Percentiles rank a stretch among this genome's conserved stretches.
Evolutionary conservation across 2,113 vertebrate species (phyloP).

Genomic region (Megaceryle torquata): DNA sequence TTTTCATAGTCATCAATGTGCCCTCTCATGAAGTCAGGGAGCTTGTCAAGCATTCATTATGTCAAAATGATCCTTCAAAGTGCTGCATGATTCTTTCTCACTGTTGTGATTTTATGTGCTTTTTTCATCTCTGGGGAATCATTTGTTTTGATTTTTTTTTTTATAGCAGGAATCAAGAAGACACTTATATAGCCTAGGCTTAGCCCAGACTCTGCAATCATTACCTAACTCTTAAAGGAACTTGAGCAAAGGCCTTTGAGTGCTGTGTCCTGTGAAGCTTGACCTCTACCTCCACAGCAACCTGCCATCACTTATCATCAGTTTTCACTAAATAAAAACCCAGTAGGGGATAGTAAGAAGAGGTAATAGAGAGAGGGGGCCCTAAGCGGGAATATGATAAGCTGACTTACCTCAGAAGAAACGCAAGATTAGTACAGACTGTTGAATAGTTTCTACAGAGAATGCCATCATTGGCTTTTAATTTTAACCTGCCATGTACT

Average conservation of each 20-base stretch:
- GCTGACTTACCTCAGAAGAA: too few relatives aligned
- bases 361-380: background rate
- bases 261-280: background rate
- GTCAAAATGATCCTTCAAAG: background rate
- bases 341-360: background rate
- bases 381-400: background rate
- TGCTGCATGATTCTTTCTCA: background rate
- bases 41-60: background rate
- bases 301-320: background rate
- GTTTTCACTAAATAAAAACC: background rate
- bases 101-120: background rate
- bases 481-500: background rate
- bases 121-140: background rate
- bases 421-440: too few relatives aligned
- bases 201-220: background rate
- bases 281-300: background rate
- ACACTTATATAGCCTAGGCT: background rate
- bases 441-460: too few relatives aligned
- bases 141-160: background rate
- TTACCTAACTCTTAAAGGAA: background rate
- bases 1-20: background rate
- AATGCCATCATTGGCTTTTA: background rate
- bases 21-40: background rate
- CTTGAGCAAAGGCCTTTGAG: accelerated
- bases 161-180: background rate